These are phyloP conservation scores for Blennius ocellaris DNA, from an alignment of 2,113 vertebrate species.

Conservation along the genomic window DNA sequence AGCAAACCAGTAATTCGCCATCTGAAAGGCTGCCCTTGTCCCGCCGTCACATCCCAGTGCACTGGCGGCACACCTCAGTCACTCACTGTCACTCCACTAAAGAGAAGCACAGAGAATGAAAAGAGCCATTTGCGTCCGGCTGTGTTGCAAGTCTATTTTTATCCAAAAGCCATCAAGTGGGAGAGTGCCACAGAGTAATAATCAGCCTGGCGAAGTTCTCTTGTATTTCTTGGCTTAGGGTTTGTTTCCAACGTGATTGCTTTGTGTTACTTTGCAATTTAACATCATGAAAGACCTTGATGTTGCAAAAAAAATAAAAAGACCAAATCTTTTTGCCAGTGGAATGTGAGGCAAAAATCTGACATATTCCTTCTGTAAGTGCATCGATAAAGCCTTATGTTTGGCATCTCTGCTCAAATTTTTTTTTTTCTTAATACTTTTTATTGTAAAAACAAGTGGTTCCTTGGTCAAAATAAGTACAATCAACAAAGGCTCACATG, in stretches of 20 bases:
- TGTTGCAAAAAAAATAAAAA: no score
- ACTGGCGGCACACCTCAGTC: constrained; percentile 48
- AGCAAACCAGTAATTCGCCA: constrained; percentile 12
- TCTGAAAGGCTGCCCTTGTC: constrained; percentile 54
- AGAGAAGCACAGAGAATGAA: constrained; percentile 53
- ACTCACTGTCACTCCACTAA: constrained; percentile 65
- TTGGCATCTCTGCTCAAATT: no score
- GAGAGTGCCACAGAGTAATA: constrained; percentile 54
- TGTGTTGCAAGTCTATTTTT: constrained; percentile 73
- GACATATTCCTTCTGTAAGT: no score
- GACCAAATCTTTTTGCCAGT: no score
- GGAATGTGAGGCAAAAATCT: no score
- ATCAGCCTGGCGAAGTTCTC: constrained; percentile 54
- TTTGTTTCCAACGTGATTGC: background rate
- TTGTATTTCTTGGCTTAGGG: background rate
- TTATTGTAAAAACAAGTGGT: no score
- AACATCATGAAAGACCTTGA: background rate
- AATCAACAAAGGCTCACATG: background rate
- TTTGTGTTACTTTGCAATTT: no score
- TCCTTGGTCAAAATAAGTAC: background rate
- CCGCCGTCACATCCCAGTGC: constrained; percentile 48
- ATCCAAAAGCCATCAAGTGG: constrained; percentile 66
- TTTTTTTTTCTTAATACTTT: no score
- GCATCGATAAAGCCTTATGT: no score
- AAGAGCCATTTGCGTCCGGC: constrained; percentile 61